Evolutionary conservation across 2,888 invertebrate species (phyloP).

Genomic region (Pherbina coryleti): DNA sequence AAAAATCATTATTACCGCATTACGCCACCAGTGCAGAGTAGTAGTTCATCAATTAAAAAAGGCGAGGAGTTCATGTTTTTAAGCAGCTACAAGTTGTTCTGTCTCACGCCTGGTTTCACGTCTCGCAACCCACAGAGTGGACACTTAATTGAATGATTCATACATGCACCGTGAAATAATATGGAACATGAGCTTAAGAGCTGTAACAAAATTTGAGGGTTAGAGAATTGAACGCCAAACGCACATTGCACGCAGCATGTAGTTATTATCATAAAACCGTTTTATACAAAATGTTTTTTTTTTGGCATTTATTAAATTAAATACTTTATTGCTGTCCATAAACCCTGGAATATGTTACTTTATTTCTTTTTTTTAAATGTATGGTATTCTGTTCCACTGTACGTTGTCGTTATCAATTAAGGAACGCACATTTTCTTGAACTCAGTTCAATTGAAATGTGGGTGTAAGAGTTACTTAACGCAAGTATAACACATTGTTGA

Average conservation of each 20-base stretch:
- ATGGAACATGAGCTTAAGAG: neutral
- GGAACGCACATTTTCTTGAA: conserved; percentile 27
- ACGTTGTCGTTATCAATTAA: conserved; percentile 52
- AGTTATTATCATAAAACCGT: no score
- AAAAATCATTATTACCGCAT: neutral
- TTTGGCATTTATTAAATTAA: conserved; percentile 33
- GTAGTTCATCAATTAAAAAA: conserved; percentile 1
- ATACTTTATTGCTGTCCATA: neutral
- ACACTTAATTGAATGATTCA: conserved; percentile 23
- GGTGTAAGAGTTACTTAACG: conserved; percentile 15
- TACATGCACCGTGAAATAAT: neutral
- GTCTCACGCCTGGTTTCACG: neutral
- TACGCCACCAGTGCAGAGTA: neutral
- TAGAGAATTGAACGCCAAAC: neutral
- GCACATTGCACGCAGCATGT: neutral
- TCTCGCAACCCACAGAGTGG: neutral
- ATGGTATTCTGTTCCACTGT: neutral
- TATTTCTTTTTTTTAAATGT: conserved; percentile 7
- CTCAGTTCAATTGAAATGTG: conserved; percentile 36
- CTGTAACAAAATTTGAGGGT: neutral
- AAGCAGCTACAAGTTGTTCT: neutral
- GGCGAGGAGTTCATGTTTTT: neutral
- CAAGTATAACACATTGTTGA: neutral
- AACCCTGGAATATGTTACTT: neutral
- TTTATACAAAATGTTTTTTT: neutral